Conservation (phyloP, 2,888 invertebrate species). For the Desoria tigrina region DNA sequence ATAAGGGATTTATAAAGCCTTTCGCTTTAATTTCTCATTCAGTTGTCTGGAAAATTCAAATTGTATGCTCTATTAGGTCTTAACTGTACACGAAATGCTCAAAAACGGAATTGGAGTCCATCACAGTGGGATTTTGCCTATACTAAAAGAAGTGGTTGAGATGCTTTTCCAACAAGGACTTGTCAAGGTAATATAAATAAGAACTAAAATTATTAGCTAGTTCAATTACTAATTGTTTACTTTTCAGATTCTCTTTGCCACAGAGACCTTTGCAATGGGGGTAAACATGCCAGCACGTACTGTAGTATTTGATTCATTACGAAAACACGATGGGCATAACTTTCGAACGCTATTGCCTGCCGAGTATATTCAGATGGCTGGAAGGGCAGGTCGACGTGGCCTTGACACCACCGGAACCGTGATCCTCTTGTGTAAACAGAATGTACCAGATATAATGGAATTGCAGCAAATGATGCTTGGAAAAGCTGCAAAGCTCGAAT, state of each 20-base stretch:
- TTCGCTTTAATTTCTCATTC: no score
- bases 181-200: slow-evolving; percentile 71
- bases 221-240: slow-evolving; percentile 1
- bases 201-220: neutral
- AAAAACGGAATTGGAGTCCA: slow-evolving; percentile 93
- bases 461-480: slow-evolving; percentile 83
- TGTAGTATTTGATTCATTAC: slow-evolving; percentile 89
- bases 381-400: slow-evolving; percentile 91
- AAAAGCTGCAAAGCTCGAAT: slow-evolving; percentile 79
- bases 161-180: slow-evolving; percentile 91
- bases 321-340: slow-evolving; percentile 85
- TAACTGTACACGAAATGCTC: slow-evolving; percentile 69
- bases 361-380: slow-evolving; percentile 99
- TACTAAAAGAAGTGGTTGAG: slow-evolving; percentile 98
- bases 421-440: slow-evolving; percentile 81
- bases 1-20: no score
- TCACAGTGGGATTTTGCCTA: slow-evolving; percentile 96
- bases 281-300: slow-evolving; percentile 99
- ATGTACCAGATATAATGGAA: slow-evolving; percentile 71
- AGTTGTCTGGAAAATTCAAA: no score
- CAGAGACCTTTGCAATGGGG: slow-evolving; percentile 99
- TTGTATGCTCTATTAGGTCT: slow-evolving; percentile 62
- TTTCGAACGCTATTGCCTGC: slow-evolving; percentile 79
- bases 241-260: slow-evolving; percentile 88
- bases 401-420: slow-evolving; percentile 93